phyloP scores from a whole-genome alignment of 2,797 vertebrate species.

The Rhinatrema bivittatum region DNA sequence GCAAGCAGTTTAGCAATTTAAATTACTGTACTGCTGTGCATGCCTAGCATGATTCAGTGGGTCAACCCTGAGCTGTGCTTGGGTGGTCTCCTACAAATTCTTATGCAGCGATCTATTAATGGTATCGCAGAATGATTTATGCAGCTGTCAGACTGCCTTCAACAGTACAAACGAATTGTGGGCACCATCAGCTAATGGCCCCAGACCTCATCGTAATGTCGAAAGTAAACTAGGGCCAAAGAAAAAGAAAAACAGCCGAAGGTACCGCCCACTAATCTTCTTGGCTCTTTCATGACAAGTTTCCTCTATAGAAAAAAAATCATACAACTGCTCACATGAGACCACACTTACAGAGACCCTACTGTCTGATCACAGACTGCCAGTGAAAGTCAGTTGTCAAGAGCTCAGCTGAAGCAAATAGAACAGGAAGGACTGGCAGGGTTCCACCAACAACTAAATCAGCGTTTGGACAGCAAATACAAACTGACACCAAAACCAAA shows the following conservation, averaged over 20 bases:
- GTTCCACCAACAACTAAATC: conserved; percentile 34
- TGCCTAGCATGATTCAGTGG: conserved; percentile 65
- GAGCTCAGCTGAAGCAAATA: conserved; percentile 23
- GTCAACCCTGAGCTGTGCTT: conserved; percentile 58
- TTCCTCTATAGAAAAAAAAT: conserved; percentile 56
- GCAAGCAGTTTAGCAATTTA: conserved; percentile 66
- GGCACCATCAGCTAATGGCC: conserved; percentile 62
- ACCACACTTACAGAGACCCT: conserved; percentile 50
- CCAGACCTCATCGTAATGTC: conserved; percentile 56
- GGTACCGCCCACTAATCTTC: conserved; percentile 70
- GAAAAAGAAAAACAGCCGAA: conserved; percentile 69
- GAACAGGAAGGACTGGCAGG: conserved; percentile 35
- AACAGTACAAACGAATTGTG: conserved; percentile 81
- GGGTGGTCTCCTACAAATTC: conserved; percentile 83
- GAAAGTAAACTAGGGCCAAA: conserved; percentile 65
- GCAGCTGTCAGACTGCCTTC: conserved; percentile 90
- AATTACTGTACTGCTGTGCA: conserved; percentile 72
- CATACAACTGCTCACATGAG: conserved; percentile 51
- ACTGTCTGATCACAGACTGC: conserved; percentile 49
- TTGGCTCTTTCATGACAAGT: conserved; percentile 62
- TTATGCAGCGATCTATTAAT: conserved; percentile 82
- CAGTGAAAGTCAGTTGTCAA: conserved; percentile 44
- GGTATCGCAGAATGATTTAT: conserved; percentile 83
- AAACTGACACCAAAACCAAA: conserved; percentile 29
- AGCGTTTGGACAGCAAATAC: conserved; percentile 30